Base-by-base conservation (phyloP, 2,888 invertebrate species). In the Mechanitis messenoides region DNA sequence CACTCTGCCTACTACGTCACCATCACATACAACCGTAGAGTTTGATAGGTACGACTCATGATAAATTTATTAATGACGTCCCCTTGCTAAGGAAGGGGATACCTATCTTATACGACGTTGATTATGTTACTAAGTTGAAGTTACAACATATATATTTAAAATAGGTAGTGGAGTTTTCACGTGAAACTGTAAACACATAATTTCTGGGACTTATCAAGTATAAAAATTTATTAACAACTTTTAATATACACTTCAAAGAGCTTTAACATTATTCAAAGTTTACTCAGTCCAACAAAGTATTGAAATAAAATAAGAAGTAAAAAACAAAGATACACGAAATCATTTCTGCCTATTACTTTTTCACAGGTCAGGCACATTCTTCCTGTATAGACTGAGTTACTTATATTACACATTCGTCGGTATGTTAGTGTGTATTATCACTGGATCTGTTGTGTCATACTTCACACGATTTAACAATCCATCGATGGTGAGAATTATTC, bases 401-500 rank as follows among this genome's bases (percentile, higher is more conserved):
- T 91, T 95, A 79, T 95, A 95, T 87, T 95, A 95, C 81, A 94
- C 94, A 0, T 86, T 93, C 65, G 88, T 95, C n/a, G 95, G 95
- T 5, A 92, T 93, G 74, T 69, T 92, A 0, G 92, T 93, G 0
- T 93, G 93, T 11, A 90, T 95, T 55, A 62, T 91, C 3, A 89
- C 94, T 5, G 95, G 95, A 0, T 79, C 93, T 28, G 71, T 93
- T 38, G 93, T 95, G 38, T 95, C 95, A 31, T 93, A 92, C 80
- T 87, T 93, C 71, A 94, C 94, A 0, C 92, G 92, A 7, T 88
- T 91, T 4, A 92, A 93, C 68, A 91, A 92, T 72, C 91, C 92
- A 2, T 85, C 90, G 45, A 83, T 90, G 90, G 90, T 89, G 77
- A 82, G 78, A 67, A 20, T 58, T 45, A 55, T 56, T 47, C 47